phyloP scores from a whole-genome alignment of 2,113 vertebrate genomes.

The Oryctolagus cuniculus region mOryCun1.1 NC_091436.1:82142001-82142500 shows the following conservation, averaged over 20 bases:
- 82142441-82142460: neutral
- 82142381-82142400: conserved; percentile 13
- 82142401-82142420: neutral
- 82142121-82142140: neutral
- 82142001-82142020: conserved; percentile 45
- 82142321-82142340: neutral
- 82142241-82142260: conserved; percentile 10
- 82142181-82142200: neutral
- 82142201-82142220: neutral
- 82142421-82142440: neutral
- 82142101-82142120: neutral
- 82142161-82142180: neutral
- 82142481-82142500: conserved; percentile 32
- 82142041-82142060: neutral
- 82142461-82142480: conserved; percentile 56
- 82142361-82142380: neutral
- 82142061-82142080: conserved; percentile 33
- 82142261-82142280: neutral
- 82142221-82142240: neutral
- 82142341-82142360: neutral
- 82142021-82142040: neutral
- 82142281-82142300: conserved; percentile 32
- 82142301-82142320: neutral
- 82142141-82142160: neutral
- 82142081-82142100: neutral